These are phyloP conservation scores for Acleris sparsana DNA, from an alignment of 2,888 invertebrate genomes.

Conservation along the genomic window DNA sequence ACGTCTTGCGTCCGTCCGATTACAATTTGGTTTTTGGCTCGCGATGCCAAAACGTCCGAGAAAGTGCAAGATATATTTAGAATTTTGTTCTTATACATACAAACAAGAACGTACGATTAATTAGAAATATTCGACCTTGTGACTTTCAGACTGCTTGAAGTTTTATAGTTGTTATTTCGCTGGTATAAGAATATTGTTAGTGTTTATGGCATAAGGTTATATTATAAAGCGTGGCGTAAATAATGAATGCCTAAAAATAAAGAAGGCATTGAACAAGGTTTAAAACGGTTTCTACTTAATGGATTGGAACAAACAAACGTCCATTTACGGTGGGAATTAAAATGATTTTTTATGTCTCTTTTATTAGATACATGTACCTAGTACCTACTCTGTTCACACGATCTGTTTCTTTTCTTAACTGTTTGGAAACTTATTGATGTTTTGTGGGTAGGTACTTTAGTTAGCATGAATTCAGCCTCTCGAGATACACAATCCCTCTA, in stretches of 20 bases:
- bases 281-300: slow-evolving; percentile 6
- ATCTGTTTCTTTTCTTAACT: too few relatives aligned
- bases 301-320: slow-evolving; percentile 12
- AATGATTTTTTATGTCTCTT: slow-evolving; percentile 12
- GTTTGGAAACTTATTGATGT: too few relatives aligned
- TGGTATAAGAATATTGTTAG: slow-evolving; percentile 6
- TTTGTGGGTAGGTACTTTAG: too few relatives aligned
- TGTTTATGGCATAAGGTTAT: slow-evolving; percentile 10
- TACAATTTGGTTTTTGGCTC: slow-evolving; percentile 51
- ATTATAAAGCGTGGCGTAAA: not conserved
- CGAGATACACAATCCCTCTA: too few relatives aligned
- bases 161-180: slow-evolving; percentile 4
- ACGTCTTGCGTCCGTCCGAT: slow-evolving; percentile 42
- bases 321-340: slow-evolving; percentile 23
- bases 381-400: too few relatives aligned
- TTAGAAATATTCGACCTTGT: slow-evolving; percentile 5
- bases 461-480: too few relatives aligned
- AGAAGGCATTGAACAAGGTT: slow-evolving; percentile 13
- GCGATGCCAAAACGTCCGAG: slow-evolving; percentile 57
- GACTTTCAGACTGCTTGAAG: slow-evolving; percentile 6
- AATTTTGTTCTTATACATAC: slow-evolving; percentile 46
- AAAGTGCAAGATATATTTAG: slow-evolving; percentile 63
- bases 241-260: slow-evolving; percentile 10
- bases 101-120: slow-evolving; percentile 47
- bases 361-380: not conserved